Percentiles rank a stretch among this genome's conserved stretches.
Evolutionary conservation across 2,797 vertebrate species (phyloP).

Genomic region (Myiotriccus ornatus): DNA sequence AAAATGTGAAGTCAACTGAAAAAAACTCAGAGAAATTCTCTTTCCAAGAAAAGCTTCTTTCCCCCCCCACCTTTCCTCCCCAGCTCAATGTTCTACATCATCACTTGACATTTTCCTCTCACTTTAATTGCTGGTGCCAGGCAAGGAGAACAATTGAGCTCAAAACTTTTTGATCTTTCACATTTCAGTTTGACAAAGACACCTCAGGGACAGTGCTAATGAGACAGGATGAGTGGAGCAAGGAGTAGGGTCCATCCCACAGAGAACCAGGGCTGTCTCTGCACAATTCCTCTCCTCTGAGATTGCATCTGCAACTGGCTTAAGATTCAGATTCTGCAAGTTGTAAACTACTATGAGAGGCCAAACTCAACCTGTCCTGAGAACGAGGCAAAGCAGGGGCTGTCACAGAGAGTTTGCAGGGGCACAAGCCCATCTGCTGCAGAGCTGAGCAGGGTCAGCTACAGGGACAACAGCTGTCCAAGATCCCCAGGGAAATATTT

Average conservation of each 20-base stretch:
- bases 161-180: not conserved
- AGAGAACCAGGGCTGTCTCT: not conserved
- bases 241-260: not conserved
- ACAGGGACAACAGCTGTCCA: not conserved
- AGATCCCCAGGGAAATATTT: not conserved
- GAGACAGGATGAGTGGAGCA: fast-evolving
- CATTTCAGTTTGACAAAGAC: not conserved
- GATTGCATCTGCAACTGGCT: not conserved
- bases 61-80: not conserved
- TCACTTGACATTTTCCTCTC: not conserved
- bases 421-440: not conserved
- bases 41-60: not conserved
- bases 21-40: not conserved
- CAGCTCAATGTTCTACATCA: not conserved
- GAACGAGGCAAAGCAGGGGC: not conserved
- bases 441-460: not conserved
- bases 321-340: not conserved
- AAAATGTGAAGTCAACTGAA: not conserved
- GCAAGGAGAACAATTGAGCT: not conserved
- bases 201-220: not conserved
- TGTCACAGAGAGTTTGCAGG: not conserved
- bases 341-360: not conserved
- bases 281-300: not conserved
- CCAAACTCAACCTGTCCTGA: fast-evolving
- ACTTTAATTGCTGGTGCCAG: not conserved